Evolutionary conservation across 2,113 vertebrate species (phyloP), one percentile per base, ranked within the genome.

Genomic region (Upupa epops): DNA sequence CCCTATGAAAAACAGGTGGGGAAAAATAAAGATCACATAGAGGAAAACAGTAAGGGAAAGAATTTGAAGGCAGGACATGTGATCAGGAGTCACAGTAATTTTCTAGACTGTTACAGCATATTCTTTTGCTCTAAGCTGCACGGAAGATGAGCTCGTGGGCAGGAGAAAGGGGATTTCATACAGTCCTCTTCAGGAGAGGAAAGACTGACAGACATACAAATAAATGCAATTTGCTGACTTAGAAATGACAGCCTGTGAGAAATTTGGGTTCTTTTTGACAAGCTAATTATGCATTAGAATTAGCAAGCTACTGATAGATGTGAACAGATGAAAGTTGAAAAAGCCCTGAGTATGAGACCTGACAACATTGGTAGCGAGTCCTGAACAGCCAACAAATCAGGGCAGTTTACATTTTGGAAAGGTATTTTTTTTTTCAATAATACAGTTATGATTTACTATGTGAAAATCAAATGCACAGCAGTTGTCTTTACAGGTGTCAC

Each of bases 321-420:
- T 8, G 78, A 85, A 85, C 1, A 4, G 61, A 83, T 77, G 91
- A 21, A 68, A 83, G 69, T 40, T 88, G 64, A 68, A 78, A 70
- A 90, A 81, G 73, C 64, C 76, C 90, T 81, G 86, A 95, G 76
- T 72, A 3, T 6, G 16, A 91, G 60, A 52, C 18, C 13, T 79
- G 34, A 59, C 68, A 65, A 54, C 82, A 89, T 15, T 31, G 78
- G n/a, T 5, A 3, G 26, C 66, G 69, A 42, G 25, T 31, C 54
- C 34, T 75, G 17, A 91, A 83, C 6, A 76, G 55, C 7, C 75
- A 82, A 28, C 16, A 34, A 20, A 42, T 59, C 29, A 55, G 5
- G 70, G 55, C 29, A 81, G 14, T 36, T 9, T 34, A 32, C 22
- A 32, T 29, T 86, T 32, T 9, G 8, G 14, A 12, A 2, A 2